These are phyloP conservation scores for Salminus brasiliensis DNA, from an alignment of 2,113 vertebrate species.

Conservation along the genomic window DNA sequence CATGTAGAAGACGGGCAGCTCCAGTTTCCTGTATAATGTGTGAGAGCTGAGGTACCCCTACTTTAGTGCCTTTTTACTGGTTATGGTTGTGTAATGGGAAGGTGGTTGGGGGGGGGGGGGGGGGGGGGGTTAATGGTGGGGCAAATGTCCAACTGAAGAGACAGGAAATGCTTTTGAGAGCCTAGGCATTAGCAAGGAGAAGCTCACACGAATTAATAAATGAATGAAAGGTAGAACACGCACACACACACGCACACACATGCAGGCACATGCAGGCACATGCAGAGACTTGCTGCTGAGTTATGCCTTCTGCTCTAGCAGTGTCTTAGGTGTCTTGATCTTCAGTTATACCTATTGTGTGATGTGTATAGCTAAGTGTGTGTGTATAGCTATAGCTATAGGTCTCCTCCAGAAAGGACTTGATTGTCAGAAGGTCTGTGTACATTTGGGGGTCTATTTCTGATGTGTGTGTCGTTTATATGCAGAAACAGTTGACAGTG, in stretches of 20 bases:
- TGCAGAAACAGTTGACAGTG: too few species aligned
- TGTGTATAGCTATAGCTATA: too few species aligned
- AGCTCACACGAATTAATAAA: slow-evolving; percentile 33
- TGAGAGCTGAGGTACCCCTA: background rate
- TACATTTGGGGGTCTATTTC: too few species aligned
- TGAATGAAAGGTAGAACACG: slow-evolving; percentile 25
- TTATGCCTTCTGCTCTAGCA: slow-evolving; percentile 1
- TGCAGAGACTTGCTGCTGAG: background rate
- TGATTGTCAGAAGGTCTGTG: too few species aligned
- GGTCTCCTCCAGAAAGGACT: too few species aligned
- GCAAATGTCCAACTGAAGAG: slow-evolving; percentile 38
- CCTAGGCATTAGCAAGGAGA: background rate
- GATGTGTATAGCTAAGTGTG: too few species aligned
- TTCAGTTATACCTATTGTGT: too few species aligned
- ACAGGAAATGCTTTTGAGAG: slow-evolving; percentile 38
- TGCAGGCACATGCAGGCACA: too few species aligned
- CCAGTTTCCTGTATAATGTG: background rate
- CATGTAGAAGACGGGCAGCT: background rate
- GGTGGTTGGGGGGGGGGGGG: too few species aligned
- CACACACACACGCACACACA: too few species aligned
- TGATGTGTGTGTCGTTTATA: too few species aligned
- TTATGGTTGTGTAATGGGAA: slow-evolving; percentile 23
- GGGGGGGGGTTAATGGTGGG: slow-evolving; percentile 7
- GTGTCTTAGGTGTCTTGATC: too few species aligned
- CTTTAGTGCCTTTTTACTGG: background rate